Percentiles rank a stretch among this genome's conserved stretches.
Evolutionary conservation across 2,797 vertebrate genomes (phyloP).

Genomic region (Knipowitschia caucasica): DNA sequence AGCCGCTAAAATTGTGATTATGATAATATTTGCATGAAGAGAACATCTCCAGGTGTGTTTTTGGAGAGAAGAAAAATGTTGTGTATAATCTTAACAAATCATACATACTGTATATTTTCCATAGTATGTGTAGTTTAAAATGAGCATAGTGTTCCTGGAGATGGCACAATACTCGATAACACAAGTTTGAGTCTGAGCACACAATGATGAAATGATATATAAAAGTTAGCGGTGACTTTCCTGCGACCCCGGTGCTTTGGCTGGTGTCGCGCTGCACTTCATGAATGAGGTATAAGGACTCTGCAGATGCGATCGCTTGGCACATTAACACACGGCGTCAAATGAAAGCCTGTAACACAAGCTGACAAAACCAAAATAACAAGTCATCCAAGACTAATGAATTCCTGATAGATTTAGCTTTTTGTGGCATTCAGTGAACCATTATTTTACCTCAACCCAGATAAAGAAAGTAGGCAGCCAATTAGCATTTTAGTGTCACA

Average conservation of each 20-base stretch:
- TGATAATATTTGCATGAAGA: too few relatives aligned
- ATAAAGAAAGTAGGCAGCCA: constrained; percentile 34
- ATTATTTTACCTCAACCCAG: constrained; percentile 26
- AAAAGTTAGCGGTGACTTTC: constrained; percentile 7
- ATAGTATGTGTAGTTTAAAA: too few relatives aligned
- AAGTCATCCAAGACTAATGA: constrained; percentile 29
- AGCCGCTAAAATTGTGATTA: too few relatives aligned
- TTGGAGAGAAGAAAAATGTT: too few relatives aligned
- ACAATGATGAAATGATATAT: background rate
- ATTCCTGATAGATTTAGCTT: constrained; percentile 20
- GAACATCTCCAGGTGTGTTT: too few relatives aligned
- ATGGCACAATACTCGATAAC: background rate
- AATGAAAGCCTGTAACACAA: constrained; percentile 29
- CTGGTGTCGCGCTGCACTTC: constrained; percentile 12
- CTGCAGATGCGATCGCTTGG: constrained; percentile 21
- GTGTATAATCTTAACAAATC: too few relatives aligned
- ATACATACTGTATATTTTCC: too few relatives aligned
- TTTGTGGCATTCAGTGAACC: constrained; percentile 11
- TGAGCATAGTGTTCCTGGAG: background rate
- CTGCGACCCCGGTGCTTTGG: constrained; percentile 11
- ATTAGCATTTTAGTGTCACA: constrained; percentile 38
- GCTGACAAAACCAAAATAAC: constrained; percentile 25
- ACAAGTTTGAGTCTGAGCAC: background rate
- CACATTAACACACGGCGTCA: constrained; percentile 7
- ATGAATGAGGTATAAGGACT: background rate